Evolutionary conservation across 1,140 invertebrate species (phyloP), one percentile per base, ranked within the genome.

Genomic region (Lucilia sericata): DNA sequence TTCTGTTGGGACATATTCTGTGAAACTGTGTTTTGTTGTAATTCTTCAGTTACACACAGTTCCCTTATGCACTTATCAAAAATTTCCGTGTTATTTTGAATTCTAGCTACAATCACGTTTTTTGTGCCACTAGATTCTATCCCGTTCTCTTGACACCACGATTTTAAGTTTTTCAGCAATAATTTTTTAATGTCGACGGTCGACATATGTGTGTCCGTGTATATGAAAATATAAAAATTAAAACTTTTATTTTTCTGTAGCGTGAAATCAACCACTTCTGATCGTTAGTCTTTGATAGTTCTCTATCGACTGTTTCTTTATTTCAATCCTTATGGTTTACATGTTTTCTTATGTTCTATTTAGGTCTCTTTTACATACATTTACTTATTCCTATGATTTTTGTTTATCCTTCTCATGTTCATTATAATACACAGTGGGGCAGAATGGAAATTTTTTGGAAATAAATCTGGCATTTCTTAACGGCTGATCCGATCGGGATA

Each of bases 341-440:
- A 60, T 10, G 51, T 60, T 60, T 14, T 60, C 51, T 60, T 60
- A 60, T 60, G 51, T 60, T 60, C 51, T 60, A 60, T 60, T 60
- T 60, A 60, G 51, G 51, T 60, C 51, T 60, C 51, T 60, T 60
- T 60, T 60, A 60, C 51, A 60, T 60, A 60, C 51, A 60, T 60
- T 60, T 60, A 60, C 51, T 60, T 60, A 60, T 60, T 13, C n/a
- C n/a, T n/a, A n/a, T n/a, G n/a, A n/a, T n/a, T n/a, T n/a, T n/a
- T n/a, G n/a, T n/a, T n/a, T n/a, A n/a, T n/a, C n/a, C n/a, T n/a
- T n/a, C n/a, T n/a, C n/a, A n/a, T n/a, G n/a, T n/a, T n/a, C n/a
- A n/a, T n/a, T n/a, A n/a, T n/a, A n/a, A n/a, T n/a, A n/a, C n/a
- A n/a, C n/a, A n/a, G n/a, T n/a, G n/a, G n/a, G n/a, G n/a, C n/a